These are phyloP conservation scores for Eriosoma lanigerum DNA, from an alignment of 1,140 invertebrate species.

Conservation along the genomic window DNA sequence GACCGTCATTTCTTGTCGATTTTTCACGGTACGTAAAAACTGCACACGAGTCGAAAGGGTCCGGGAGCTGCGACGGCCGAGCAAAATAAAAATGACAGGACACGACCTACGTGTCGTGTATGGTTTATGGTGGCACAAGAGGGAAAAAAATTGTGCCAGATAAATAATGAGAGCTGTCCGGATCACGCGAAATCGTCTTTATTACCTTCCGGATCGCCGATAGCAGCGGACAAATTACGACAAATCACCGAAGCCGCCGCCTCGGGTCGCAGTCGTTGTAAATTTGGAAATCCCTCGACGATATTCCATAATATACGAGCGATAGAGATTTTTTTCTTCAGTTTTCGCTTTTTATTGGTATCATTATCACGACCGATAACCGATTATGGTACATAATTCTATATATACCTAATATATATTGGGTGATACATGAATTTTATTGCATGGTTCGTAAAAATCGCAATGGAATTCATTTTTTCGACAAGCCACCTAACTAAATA, in stretches of 20 bases:
- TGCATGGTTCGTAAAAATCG: no score
- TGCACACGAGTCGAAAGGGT: neutral
- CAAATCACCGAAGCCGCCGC: neutral
- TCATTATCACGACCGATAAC: neutral
- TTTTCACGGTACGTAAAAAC: conserved; percentile 22
- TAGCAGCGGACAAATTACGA: conserved; percentile 27
- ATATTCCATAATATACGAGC: neutral
- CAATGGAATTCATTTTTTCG: no score
- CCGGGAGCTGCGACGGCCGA: neutral
- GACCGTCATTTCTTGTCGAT: neutral
- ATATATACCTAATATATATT: no score
- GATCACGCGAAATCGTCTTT: conserved; percentile 38
- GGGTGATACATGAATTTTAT: no score
- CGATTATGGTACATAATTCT: no score
- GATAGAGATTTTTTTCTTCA: neutral
- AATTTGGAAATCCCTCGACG: conserved; percentile 11
- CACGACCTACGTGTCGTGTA: neutral
- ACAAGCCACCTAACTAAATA: no score
- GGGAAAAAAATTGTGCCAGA: neutral
- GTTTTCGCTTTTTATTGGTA: neutral
- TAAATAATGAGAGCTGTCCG: conserved; percentile 37
- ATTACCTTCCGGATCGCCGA: conserved; percentile 29
- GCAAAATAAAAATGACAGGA: neutral
- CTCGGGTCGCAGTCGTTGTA: neutral
- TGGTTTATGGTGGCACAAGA: neutral